Conservation (phyloP, 1,140 invertebrate genomes). For the Leguminivora glycinivorella region DNA sequence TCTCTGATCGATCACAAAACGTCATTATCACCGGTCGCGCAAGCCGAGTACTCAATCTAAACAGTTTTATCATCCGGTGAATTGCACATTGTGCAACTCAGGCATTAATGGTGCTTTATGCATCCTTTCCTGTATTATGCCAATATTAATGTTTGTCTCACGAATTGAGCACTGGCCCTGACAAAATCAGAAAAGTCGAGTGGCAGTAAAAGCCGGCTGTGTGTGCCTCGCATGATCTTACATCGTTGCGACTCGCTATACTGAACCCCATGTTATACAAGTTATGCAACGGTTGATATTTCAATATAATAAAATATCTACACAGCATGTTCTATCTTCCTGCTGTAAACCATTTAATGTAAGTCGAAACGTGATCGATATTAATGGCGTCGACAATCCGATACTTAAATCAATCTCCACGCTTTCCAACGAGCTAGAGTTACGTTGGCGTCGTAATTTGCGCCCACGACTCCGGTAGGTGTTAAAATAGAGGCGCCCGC, state of each 20-base stretch:
- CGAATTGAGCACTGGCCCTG: constrained; percentile 10
- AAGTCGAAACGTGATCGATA: constrained; percentile 14
- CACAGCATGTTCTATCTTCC: neutral
- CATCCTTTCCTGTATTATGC: constrained; percentile 1
- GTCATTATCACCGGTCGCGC: constrained; percentile 67
- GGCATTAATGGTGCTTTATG: constrained; percentile 29
- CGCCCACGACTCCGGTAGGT: constrained; percentile 65
- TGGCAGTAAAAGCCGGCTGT: constrained; percentile 33
- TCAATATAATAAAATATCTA: neutral
- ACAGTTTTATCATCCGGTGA: constrained; percentile 34
- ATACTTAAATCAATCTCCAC: constrained; percentile 42
- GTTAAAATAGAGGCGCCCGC: constrained; percentile 73
- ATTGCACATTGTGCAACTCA: neutral
- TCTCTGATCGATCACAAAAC: constrained; percentile 67
- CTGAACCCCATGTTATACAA: neutral
- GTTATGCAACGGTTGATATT: neutral
- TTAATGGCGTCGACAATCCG: constrained; percentile 30
- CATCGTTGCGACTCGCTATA: constrained; percentile 20
- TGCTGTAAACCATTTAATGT: constrained; percentile 6
- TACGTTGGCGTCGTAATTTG: constrained; percentile 61
- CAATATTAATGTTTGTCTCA: neutral
- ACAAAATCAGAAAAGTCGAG: constrained; percentile 18
- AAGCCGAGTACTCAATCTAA: constrained; percentile 57
- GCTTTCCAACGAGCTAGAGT: constrained; percentile 36
- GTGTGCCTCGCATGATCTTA: constrained; percentile 34